phyloP scores from a whole-genome alignment of 2,888 invertebrate species.

The Girardia tigrina region DNA sequence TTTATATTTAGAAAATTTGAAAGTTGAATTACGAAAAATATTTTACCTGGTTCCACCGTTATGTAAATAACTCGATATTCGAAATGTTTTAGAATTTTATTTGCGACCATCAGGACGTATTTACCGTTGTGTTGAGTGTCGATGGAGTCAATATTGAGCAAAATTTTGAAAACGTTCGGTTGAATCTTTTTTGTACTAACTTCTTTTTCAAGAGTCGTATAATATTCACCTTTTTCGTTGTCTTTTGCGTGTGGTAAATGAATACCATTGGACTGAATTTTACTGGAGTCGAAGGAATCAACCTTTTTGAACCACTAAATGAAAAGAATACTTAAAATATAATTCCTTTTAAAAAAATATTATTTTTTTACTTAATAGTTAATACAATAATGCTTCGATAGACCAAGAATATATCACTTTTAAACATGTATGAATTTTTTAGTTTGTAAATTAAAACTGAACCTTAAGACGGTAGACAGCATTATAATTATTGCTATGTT shows the following conservation, averaged over 20 bases:
- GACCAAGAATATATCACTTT: too few relatives aligned
- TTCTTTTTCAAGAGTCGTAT: not conserved
- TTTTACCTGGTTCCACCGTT: slow-evolving; percentile 3
- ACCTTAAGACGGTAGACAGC: too few relatives aligned
- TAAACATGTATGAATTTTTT: too few relatives aligned
- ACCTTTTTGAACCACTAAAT: slow-evolving; percentile 2
- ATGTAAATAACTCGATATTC: slow-evolving; percentile 1
- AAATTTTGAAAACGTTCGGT: not conserved
- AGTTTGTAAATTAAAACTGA: too few relatives aligned
- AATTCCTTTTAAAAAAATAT: not conserved
- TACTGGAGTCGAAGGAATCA: not conserved
- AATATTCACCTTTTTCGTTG: not conserved
- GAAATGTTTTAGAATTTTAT: not conserved
- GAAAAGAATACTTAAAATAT: not conserved
- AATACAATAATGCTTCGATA: too few relatives aligned
- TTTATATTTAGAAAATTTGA: too few relatives aligned
- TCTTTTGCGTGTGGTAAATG: not conserved
- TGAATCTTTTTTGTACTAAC: not conserved
- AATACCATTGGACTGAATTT: not conserved
- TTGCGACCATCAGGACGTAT: not conserved
- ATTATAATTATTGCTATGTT: too few relatives aligned
- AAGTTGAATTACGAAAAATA: too few relatives aligned
- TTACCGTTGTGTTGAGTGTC: not conserved
- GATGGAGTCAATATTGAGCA: not conserved
- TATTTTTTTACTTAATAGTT: too few relatives aligned